Evolutionary conservation across 2,888 invertebrate genomes (phyloP).

Genomic region (Leistus spinibarbis): DNA sequence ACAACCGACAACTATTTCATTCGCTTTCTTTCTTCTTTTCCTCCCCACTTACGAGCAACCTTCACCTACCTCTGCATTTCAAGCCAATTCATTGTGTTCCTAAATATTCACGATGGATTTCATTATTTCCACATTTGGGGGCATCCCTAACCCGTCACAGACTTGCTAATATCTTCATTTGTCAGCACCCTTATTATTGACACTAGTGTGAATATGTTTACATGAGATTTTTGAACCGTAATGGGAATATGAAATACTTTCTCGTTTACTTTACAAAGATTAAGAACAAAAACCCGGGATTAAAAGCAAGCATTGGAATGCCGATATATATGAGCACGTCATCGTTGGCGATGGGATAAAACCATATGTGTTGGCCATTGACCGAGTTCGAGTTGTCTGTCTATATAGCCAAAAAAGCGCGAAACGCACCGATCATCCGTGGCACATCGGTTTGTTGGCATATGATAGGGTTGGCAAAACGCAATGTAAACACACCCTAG

Average conservation of each 20-base stretch:
- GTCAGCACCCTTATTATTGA: no score
- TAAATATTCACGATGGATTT: not conserved
- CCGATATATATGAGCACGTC: no score
- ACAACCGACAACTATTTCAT: conserved; percentile 1
- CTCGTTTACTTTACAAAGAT: no score
- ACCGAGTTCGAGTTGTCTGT: not conserved
- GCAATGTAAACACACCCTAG: conserved; percentile 34
- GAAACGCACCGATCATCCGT: not conserved
- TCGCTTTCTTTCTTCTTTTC: not conserved
- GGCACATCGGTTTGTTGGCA: not conserved
- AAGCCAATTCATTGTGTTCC: not conserved
- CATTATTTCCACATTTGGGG: not conserved
- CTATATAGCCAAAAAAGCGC: not conserved
- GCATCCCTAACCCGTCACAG: no score
- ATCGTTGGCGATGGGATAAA: not conserved
- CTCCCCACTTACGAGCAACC: not conserved
- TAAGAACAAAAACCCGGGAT: no score
- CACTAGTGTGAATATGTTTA: no score
- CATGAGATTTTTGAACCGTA: no score
- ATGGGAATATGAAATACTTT: no score
- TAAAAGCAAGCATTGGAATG: no score
- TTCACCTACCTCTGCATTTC: not conserved
- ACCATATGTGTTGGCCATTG: not conserved
- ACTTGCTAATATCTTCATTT: no score
- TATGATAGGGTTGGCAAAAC: conserved; percentile 19